phyloP scores from a whole-genome alignment of 2,888 invertebrate species.

The Caenorhabditis angaria region DNA sequence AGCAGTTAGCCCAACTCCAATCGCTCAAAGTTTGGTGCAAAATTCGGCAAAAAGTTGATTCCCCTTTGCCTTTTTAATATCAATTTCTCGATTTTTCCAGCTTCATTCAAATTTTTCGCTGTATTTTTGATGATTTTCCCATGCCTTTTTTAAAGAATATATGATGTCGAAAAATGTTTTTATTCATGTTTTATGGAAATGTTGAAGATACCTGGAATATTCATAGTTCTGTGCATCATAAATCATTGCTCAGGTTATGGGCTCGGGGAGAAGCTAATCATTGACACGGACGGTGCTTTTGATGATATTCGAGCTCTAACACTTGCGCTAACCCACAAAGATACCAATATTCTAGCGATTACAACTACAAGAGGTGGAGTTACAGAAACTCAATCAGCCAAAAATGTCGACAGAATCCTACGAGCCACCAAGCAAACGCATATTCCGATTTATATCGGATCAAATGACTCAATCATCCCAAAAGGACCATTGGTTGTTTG shows the following conservation, averaged over 20 bases:
- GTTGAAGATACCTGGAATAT: no score
- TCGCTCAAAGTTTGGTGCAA: background rate
- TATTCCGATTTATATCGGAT: conserved; percentile 69
- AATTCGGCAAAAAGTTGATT: background rate
- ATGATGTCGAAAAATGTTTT: no score
- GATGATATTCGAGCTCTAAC: conserved; percentile 65
- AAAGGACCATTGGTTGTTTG: conserved; percentile 42
- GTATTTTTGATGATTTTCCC: no score
- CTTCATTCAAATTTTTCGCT: no score
- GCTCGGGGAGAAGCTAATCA: no score
- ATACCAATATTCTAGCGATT: conserved; percentile 55
- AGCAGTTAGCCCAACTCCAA: conserved; percentile 36
- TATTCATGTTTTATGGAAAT: no score
- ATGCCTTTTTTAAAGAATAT: no score
- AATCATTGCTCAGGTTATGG: no score
- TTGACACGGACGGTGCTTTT: conserved; percentile 67
- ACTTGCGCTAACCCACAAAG: conserved; percentile 50
- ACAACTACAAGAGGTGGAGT: conserved; percentile 61
- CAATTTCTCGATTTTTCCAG: no score
- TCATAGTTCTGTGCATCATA: no score
- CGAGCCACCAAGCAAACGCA: conserved; percentile 51
- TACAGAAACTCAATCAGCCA: conserved; percentile 60
- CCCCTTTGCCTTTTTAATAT: no score
- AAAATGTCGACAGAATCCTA: conserved; percentile 63
- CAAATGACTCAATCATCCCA: conserved; percentile 58